Evolutionary conservation across 2,797 vertebrate genomes (phyloP).

Genomic region (Anas acuta): DNA sequence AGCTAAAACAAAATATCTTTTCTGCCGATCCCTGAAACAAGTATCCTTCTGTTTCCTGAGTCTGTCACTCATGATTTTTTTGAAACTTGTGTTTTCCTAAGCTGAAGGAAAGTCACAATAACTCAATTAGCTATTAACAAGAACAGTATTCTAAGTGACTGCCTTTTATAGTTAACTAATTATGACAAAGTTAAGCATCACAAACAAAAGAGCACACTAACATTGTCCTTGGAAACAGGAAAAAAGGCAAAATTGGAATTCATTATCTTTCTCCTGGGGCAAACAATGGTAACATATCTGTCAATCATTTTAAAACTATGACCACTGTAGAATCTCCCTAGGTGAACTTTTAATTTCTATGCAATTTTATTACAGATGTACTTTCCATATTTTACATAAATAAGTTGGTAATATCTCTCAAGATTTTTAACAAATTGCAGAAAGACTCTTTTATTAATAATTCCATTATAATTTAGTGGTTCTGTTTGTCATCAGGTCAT

Average conservation of each 20-base stretch:
- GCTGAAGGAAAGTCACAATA: slow-evolving; percentile 33
- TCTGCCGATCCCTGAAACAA: neutral
- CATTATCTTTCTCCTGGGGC: slow-evolving; percentile 35
- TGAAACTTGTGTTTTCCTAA: neutral
- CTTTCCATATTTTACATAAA: slow-evolving; percentile 40
- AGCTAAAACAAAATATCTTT: neutral
- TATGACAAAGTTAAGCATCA: slow-evolving; percentile 2
- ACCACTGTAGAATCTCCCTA: neutral
- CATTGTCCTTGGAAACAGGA: slow-evolving; percentile 46
- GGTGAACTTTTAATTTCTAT: slow-evolving; percentile 45
- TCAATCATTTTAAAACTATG: slow-evolving; percentile 50
- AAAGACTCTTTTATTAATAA: slow-evolving; percentile 22
- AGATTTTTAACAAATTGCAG: neutral
- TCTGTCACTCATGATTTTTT: neutral
- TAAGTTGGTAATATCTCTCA: slow-evolving; percentile 8
- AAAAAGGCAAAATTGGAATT: slow-evolving; percentile 37
- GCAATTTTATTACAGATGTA: slow-evolving; percentile 13
- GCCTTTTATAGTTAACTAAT: neutral
- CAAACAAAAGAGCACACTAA: slow-evolving; percentile 26
- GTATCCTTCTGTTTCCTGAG: neutral
- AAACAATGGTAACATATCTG: slow-evolving; percentile 26
- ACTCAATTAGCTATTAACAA: slow-evolving; percentile 16
- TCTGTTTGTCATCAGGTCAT: slow-evolving; percentile 4
- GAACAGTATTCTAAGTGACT: neutral
- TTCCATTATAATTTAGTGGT: neutral